Percentiles rank a stretch among this genome's conserved stretches.
These are phyloP conservation scores for Sebastes oblongus DNA, from an alignment of 2,797 vertebrate genomes.

Conservation along the genomic window DNA sequence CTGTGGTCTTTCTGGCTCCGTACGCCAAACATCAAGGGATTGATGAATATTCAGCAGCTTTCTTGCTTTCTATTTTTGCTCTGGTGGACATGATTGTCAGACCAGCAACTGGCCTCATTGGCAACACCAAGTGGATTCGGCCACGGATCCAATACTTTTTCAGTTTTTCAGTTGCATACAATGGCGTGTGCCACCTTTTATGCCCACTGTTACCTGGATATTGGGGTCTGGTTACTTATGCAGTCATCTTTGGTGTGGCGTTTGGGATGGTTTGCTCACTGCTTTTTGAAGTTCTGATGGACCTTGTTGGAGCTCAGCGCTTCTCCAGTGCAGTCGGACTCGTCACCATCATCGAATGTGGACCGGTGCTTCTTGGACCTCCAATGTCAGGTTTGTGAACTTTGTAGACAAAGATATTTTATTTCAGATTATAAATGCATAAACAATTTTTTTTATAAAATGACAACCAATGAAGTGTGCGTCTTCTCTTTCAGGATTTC, in stretches of 20 bases:
- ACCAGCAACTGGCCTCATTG: constrained; percentile 77
- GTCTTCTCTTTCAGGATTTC: constrained; percentile 74
- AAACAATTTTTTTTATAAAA: background rate
- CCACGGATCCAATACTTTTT: constrained; percentile 86
- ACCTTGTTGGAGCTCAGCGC: constrained; percentile 80
- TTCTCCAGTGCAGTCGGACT: constrained; percentile 85
- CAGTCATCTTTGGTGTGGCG: constrained; percentile 79
- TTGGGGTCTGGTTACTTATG: constrained; percentile 72
- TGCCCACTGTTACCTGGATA: constrained; percentile 82
- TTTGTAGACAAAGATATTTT: background rate
- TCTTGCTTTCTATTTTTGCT: constrained; percentile 84
- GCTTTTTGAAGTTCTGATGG: constrained; percentile 87
- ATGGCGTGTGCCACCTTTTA: constrained; percentile 83
- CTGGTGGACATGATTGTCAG: constrained; percentile 84
- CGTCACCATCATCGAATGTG: constrained; percentile 85
- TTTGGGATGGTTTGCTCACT: constrained; percentile 86
- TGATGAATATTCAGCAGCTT: constrained; percentile 84
- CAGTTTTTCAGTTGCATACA: constrained; percentile 82
- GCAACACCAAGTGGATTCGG: constrained; percentile 83
- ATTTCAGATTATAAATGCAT: background rate
- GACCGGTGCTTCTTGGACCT: constrained; percentile 82
- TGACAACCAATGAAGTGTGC: background rate
- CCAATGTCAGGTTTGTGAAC: constrained; percentile 83
- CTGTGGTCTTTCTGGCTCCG: constrained; percentile 86
- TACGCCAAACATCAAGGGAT: constrained; percentile 82